A percentile compares a stretch with the other conserved stretches of the same genome.
phyloP scores from a whole-genome alignment of 2,888 invertebrate genomes.

The Hemistola chrysoprasaria region DNA sequence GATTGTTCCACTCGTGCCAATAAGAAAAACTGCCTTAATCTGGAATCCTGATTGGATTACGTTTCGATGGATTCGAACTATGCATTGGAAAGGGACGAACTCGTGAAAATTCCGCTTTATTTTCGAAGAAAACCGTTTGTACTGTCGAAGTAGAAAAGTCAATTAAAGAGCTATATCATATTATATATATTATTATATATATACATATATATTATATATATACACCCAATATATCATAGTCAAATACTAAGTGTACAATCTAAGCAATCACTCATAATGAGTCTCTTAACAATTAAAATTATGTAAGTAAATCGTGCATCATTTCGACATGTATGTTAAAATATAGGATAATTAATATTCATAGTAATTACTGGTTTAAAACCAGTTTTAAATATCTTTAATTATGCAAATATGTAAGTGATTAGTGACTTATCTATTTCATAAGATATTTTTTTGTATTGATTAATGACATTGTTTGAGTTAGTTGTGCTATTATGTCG shows the following conservation, averaged over 20 bases:
- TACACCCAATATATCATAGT: too few species aligned
- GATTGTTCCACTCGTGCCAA: slow-evolving; percentile 53
- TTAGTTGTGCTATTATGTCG: too few species aligned
- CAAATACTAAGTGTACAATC: too few species aligned
- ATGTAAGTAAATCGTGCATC: background rate
- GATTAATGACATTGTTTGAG: too few species aligned
- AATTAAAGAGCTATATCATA: too few species aligned
- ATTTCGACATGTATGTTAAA: slow-evolving; percentile 2
- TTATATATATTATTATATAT: too few species aligned
- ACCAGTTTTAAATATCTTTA: slow-evolving; percentile 7
- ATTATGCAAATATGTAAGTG: slow-evolving; percentile 3
- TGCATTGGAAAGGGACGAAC: slow-evolving; percentile 21
- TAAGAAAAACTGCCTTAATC: slow-evolving; percentile 59
- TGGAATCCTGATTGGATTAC: slow-evolving; percentile 46
- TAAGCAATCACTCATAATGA: too few species aligned
- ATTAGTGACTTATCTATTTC: too few species aligned
- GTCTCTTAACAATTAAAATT: too few species aligned
- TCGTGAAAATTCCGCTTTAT: slow-evolving; percentile 18
- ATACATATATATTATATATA: too few species aligned
- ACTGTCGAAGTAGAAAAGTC: too few species aligned
- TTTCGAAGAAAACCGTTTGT: slow-evolving; percentile 7
- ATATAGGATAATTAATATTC: slow-evolving; percentile 10
- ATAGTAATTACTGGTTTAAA: slow-evolving; percentile 6
- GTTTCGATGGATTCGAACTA: slow-evolving; percentile 27
- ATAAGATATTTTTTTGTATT: too few species aligned